Evolutionary conservation across 2,113 vertebrate genomes (phyloP), one percentile per base, ranked within the genome.

Genomic region (Lagenorhynchus albirostris): DNA sequence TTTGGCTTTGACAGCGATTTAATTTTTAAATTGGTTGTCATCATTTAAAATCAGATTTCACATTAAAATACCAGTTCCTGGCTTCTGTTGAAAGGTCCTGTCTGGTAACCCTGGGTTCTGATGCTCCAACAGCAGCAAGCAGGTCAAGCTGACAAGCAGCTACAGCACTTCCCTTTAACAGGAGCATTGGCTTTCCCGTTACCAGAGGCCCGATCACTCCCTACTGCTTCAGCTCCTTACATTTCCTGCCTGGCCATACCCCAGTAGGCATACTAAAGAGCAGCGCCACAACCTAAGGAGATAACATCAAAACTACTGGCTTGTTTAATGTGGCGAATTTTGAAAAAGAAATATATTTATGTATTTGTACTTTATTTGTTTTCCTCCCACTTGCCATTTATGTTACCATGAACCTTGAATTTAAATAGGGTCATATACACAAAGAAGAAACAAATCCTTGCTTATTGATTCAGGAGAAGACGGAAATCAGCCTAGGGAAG

Each of bases 371-470:
- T 97, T 97, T 92, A 89, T 96, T 97, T 98, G 98, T 98, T 97
- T 98, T 98, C 97, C 95, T 98, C 97, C 76, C 96, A 91, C 96
- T 98, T 94, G 97, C 89, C 96, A 94, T 98, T 97, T 97, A 97
- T 90, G 86, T 95, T 15, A 1, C 96, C 53, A 84, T 94, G 98
- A 98, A 98, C 84, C 50, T 70, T 6, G 8, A 87, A 96, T 97
- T 97, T 98, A 97, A 80, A 33, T 2, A 0, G 93, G 97, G 87
- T 71, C 94, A 87, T 5, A 71, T 38, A 90, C 2, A 58, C 92
- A 95, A 89, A 96, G 96, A 98, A 98, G 95, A 84, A 94, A 95
- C 89, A 88, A 95, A 90, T 95, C 94, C 97, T 98, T 98, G 94
- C 89, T 98, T 98, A 97, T 96, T 91, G 97, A 88, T 74, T 76